phyloP scores from a whole-genome alignment of 2,113 vertebrate species.

The Muscicapa adusta region DNA sequence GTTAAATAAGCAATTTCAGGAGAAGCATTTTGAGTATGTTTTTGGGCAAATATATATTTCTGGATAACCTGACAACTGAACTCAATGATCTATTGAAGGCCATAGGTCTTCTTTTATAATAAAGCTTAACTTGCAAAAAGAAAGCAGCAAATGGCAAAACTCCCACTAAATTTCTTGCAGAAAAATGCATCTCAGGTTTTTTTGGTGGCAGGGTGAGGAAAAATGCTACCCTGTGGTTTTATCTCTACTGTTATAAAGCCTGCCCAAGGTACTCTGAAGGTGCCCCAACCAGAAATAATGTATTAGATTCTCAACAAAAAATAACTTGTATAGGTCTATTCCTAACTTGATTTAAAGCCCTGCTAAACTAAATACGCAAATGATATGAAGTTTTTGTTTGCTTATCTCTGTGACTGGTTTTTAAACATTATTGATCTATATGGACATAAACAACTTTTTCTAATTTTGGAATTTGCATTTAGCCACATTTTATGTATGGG shows the following conservation, averaged over 20 bases:
- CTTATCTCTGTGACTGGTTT: not conserved
- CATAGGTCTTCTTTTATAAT: not conserved
- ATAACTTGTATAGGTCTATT: not conserved
- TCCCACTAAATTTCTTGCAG: not conserved
- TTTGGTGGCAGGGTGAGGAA: not conserved
- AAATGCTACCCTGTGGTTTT: not conserved
- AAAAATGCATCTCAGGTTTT: not conserved
- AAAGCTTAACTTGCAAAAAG: not conserved
- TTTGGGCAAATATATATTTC: not conserved
- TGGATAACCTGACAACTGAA: not conserved
- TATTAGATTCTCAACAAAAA: not conserved
- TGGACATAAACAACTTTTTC: not conserved
- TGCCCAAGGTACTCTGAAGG: not conserved
- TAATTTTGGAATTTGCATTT: not conserved
- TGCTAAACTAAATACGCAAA: not conserved
- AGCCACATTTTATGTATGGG: not conserved
- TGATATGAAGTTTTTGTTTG: not conserved
- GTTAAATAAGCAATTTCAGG: not conserved
- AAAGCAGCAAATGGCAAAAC: not conserved
- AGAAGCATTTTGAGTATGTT: not conserved
- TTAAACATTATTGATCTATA: not conserved
- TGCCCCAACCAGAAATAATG: not conserved
- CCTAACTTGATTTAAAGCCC: not conserved
- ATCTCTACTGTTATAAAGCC: not conserved
- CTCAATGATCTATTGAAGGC: not conserved